phyloP scores from a whole-genome alignment of 2,797 vertebrate genomes.

The Thripadectes ignobilis region DNA sequence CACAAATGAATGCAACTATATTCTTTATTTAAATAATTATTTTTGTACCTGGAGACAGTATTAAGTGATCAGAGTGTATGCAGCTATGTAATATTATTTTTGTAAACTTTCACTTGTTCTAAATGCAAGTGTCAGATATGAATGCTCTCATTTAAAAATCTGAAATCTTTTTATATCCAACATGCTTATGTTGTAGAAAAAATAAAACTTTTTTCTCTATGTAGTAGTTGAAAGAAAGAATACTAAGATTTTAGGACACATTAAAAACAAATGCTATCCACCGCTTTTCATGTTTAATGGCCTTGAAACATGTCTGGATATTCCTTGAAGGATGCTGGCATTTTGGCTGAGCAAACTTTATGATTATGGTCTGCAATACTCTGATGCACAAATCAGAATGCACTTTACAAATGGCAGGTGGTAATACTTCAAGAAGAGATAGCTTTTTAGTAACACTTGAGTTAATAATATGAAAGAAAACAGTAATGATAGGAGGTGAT shows the following conservation, averaged over 20 bases:
- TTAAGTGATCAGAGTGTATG: background rate
- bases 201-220: background rate
- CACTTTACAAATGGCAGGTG: background rate
- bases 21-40: background rate
- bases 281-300: background rate
- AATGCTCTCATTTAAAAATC: background rate
- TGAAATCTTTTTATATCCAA: background rate
- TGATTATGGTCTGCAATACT: background rate
- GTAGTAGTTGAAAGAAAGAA: background rate
- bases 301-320: background rate
- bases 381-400: background rate
- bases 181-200: background rate
- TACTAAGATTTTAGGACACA: background rate
- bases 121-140: background rate
- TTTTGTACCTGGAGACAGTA: background rate
- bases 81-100: background rate
- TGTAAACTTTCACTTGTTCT: background rate
- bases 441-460: background rate
- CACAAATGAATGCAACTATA: background rate
- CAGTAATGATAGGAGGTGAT: background rate
- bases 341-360: background rate
- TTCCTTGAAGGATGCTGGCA: background rate
- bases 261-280: background rate
- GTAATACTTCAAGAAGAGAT: background rate
- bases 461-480: background rate